Evolutionary conservation across 1,140 invertebrate species (phyloP), one percentile per base, ranked within the genome.

Genomic region (Penaeus chinensis): DNA sequence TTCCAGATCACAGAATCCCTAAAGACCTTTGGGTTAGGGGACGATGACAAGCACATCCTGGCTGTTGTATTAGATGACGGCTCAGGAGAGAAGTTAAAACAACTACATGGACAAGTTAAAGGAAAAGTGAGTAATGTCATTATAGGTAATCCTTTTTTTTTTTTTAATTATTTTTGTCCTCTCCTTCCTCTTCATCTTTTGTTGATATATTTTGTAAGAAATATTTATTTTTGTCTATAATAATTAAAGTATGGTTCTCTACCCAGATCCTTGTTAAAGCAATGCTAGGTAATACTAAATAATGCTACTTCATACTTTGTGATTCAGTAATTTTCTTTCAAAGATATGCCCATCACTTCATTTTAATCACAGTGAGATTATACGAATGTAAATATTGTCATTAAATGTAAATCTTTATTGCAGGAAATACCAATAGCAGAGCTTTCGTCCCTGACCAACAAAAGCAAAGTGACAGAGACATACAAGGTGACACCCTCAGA

Each of bases 401-500:
- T 2, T 54, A 2, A 54, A 13, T 13, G 54, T 54, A 54, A 13
- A 13, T 54, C 22, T 65, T 62, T 32, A 20, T 66, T 66, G 2
- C 63, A 86, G 84, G 32, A 32, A 42, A 54, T 65, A 32, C 37
- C 61, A 27, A 10, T 80, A 16, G n/a, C 42, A 10, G 65, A 80
- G 84, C 62, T 86, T 77, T 60, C 27, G 8, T 19, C 16, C 16
- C 78, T 86, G 42, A 86, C 77, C 27, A 47, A 86, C 19, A 27
- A 60, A 60, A 47, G 42, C 16, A 54, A 27, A 32, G 65, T 86
- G 10, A 63, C 27, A 60, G 61, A 78, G 65, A 24, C 79, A 22
- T 86, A 86, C 65, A 86, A 86, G 42, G 77, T 86, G 19, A 80
- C 76, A 18, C 32, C 65, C 20, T 37, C 42, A 18, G 84, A 86